Percentiles rank a stretch among this genome's conserved stretches.
These are phyloP conservation scores for Coboldia fuscipes DNA, from an alignment of 1,140 invertebrate species.

Conservation along the genomic window DNA sequence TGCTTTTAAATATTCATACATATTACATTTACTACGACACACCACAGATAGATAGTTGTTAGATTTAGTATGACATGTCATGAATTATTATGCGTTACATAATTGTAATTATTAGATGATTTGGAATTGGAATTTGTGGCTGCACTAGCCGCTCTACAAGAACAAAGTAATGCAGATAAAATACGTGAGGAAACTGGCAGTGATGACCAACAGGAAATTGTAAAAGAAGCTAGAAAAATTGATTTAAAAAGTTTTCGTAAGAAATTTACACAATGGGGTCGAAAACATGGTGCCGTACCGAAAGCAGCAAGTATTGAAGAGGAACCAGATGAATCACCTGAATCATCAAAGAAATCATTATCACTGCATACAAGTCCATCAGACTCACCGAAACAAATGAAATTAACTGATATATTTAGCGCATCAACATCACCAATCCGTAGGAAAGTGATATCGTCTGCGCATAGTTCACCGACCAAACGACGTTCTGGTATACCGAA, in stretches of 20 bases:
- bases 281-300: conserved; percentile 5
- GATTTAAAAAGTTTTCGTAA: background rate
- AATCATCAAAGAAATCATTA: conserved; percentile 3
- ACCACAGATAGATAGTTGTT: background rate
- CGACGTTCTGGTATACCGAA: background rate
- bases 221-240: background rate
- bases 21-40: background rate
- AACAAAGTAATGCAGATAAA: background rate
- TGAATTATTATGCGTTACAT: background rate
- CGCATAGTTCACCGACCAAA: background rate
- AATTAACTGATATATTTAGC: background rate
- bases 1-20: background rate
- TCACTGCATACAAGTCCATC: conserved; percentile 4
- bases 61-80: background rate
- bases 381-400: conserved; percentile 4
- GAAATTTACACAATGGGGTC: conserved; percentile 2
- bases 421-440: background rate
- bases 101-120: conserved; percentile 2
- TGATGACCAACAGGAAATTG: background rate
- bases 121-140: conserved; percentile 5
- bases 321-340: conserved; percentile 3
- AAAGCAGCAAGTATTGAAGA: conserved; percentile 6
- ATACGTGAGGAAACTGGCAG: background rate
- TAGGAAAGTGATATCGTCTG: background rate
- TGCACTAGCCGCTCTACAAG: background rate